Evolutionary conservation across 2,888 invertebrate species (phyloP).

Genomic region (Craniophora ligustri): DNA sequence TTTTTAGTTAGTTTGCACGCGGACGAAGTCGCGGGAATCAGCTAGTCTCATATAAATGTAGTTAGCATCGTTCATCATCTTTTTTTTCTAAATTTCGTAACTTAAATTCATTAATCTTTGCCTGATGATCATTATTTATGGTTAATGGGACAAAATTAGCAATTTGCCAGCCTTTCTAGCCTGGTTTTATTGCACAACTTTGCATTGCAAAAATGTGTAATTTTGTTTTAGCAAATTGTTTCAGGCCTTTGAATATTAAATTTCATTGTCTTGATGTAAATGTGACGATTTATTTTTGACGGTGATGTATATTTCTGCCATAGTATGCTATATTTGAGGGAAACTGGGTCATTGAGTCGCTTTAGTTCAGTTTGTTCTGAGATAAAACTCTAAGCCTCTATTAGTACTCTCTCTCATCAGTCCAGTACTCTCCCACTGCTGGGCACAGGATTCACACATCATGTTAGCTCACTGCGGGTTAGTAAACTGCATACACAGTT

Average conservation of each 20-base stretch:
- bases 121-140: conserved; percentile 31
- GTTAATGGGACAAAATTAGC: conserved; percentile 44
- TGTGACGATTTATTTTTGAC: neutral
- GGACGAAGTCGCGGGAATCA: no score
- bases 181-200: conserved; percentile 39
- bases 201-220: conserved; percentile 29
- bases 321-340: no score
- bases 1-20: no score
- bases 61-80: conserved; percentile 31
- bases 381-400: no score
- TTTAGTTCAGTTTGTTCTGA: no score
- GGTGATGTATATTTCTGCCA: neutral
- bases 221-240: conserved; percentile 18
- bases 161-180: conserved; percentile 16
- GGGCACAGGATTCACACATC: no score
- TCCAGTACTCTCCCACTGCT: no score
- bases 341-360: no score
- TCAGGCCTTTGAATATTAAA: conserved; percentile 20
- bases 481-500: no score
- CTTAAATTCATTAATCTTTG: conserved; percentile 42
- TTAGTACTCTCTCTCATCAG: no score
- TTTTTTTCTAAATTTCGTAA: no score
- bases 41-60: conserved; percentile 9
- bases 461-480: no score
- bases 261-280: conserved; percentile 3